Evolutionary conservation across 2,888 invertebrate species (phyloP).

Genomic region (Galerucella nymphaeae): DNA sequence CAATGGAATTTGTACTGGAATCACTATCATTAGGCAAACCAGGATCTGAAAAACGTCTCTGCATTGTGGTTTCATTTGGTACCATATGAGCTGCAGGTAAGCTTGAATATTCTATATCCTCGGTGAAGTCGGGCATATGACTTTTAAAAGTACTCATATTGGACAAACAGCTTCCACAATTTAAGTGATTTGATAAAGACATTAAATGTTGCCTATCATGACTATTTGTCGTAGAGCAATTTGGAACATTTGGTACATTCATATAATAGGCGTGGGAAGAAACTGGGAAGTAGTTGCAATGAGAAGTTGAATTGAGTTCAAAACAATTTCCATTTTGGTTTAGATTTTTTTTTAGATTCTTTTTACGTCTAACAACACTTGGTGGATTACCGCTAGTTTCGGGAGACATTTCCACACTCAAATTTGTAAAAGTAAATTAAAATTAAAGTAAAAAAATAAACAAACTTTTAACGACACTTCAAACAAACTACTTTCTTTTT

Average conservation of each 20-base stretch:
- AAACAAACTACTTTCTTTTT: conserved; percentile 1
- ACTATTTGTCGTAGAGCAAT: conserved; percentile 57
- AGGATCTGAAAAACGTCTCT: conserved; percentile 76
- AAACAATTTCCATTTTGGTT: conserved; percentile 43
- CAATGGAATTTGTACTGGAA: conserved; percentile 68
- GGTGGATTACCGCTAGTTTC: conserved; percentile 63
- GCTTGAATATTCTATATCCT: conserved; percentile 70
- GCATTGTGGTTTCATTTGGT: conserved; percentile 64
- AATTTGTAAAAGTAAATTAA: neutral
- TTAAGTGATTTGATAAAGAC: conserved; percentile 73
- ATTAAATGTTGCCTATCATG: conserved; percentile 69
- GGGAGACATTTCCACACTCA: conserved; percentile 54
- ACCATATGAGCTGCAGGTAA: conserved; percentile 78
- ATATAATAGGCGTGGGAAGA: conserved; percentile 50
- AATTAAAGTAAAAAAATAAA: conserved; percentile 4
- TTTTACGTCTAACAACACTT: conserved; percentile 62
- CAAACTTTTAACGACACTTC: neutral
- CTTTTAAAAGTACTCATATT: conserved; percentile 51
- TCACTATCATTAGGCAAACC: conserved; percentile 68
- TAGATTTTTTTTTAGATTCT: conserved; percentile 58
- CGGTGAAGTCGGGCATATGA: conserved; percentile 32
- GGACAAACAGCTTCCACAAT: conserved; percentile 62
- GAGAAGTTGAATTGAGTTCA: conserved; percentile 54
- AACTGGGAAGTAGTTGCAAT: conserved; percentile 55
- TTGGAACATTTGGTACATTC: conserved; percentile 55